Evolutionary conservation across 2,888 invertebrate genomes (phyloP).

Genomic region (Caenorhabditis sulstoni): DNA sequence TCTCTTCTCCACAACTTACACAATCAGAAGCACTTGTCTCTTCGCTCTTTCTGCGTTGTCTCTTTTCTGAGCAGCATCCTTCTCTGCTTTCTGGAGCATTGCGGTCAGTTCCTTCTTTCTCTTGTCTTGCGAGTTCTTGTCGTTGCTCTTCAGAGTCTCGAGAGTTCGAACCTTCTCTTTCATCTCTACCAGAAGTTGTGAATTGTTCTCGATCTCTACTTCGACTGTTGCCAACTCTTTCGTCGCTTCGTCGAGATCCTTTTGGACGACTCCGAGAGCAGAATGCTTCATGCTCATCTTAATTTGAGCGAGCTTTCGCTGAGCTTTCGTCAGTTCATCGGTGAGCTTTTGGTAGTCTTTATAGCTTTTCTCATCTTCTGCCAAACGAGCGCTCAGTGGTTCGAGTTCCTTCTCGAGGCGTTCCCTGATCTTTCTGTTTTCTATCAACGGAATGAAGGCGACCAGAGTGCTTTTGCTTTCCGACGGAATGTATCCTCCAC

Average conservation of each 20-base stretch:
- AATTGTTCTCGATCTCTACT: conserved; percentile 6
- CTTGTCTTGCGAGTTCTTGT: conserved; percentile 65
- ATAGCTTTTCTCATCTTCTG: no score
- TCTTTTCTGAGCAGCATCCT: conserved; percentile 24
- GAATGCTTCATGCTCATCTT: conserved; percentile 62
- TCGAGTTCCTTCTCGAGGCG: conserved; percentile 77
- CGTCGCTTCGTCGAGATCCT: conserved; percentile 53
- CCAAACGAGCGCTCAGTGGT: neutral
- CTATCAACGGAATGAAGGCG: neutral
- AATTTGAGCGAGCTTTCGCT: conserved; percentile 39
- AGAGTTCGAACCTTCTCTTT: conserved; percentile 51
- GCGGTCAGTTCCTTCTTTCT: conserved; percentile 48
- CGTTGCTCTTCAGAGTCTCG: conserved; percentile 67
- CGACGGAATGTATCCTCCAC: conserved; percentile 86
- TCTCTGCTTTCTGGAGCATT: conserved; percentile 9
- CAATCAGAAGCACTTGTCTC: conserved; percentile 16
- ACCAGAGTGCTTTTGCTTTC: conserved; percentile 54
- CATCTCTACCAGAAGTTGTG: conserved; percentile 33
- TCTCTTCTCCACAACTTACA: neutral
- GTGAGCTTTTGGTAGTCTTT: conserved; percentile 2
- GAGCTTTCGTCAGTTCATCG: neutral
- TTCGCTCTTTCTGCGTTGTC: conserved; percentile 27
- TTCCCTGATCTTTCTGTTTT: neutral
- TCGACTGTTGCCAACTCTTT: conserved; percentile 21
- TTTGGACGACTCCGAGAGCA: conserved; percentile 62